Base-by-base conservation (phyloP, 2,888 invertebrate species). In the Chelonus formosanus region DNA sequence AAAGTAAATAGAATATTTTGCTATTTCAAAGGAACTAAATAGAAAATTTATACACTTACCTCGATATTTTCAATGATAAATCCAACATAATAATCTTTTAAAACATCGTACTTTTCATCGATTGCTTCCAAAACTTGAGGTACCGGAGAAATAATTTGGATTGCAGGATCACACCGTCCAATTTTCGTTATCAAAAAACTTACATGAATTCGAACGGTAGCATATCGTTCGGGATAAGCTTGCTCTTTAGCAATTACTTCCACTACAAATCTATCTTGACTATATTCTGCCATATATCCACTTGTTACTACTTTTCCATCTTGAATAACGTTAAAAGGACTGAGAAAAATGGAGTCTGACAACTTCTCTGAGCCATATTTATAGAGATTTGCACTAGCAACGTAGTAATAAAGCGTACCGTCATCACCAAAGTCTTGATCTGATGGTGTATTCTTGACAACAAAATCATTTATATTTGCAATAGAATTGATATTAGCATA, bases 351-450 rank as follows among this genome's bases (percentile, higher is more conserved):
- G 0, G 94, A 94, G 0, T 95, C 95, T 3, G 92, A 92, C 32
- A 92, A 89, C 76, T 89, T 88, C 35, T 89, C 88, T 0, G 91
- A 91, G 0, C 92, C 92, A 73, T 90, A 93, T 80, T 93, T 93
- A 84, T 91, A 94, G 35, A 94, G 85, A 82, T 94, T 91, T 0
- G 94, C 92, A 0, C 92, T 92, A 1, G 90, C 89, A 54, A 97
- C 92, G 81, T 91, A 89, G 82, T 95, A 96, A 44, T 90, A 87
- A 1, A 97, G 85, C 3, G 92, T 90, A 0, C 95, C 95, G 80
- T 97, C 97, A 67, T 90, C 89, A 0, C 92, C 94, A 4, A 90
- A 87, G 82, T 97, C 97, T 0, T 89, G 89, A 85, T 97, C 97
- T 2, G 87, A 88, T 0, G 96, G 96, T 34, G 90, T 88, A 3